Evolutionary conservation across 2,888 invertebrate genomes (phyloP).

Genomic region (Habroteleia sp.): DNA sequence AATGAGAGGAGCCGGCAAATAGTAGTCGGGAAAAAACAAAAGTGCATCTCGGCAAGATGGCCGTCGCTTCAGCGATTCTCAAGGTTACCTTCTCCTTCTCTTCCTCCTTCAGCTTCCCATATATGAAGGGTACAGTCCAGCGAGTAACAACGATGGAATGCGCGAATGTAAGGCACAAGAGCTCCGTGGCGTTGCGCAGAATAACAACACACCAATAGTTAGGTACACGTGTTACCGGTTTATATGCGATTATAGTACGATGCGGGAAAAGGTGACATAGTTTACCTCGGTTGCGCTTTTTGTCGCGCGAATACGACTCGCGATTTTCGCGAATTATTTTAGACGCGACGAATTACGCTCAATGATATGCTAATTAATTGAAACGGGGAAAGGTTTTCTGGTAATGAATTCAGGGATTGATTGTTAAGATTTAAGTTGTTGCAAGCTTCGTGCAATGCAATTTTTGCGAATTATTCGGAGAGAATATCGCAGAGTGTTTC

Average conservation of each 20-base stretch:
- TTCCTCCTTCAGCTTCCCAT: slow-evolving; percentile 66
- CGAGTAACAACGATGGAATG: slow-evolving; percentile 68
- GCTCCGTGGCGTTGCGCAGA: slow-evolving; percentile 52
- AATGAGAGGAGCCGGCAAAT: slow-evolving; percentile 59
- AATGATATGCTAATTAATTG: too few relatives aligned
- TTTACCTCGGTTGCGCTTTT: slow-evolving; percentile 34
- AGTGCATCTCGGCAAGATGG: slow-evolving; percentile 80
- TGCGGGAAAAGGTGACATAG: slow-evolving; percentile 49
- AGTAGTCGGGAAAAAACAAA: slow-evolving; percentile 75
- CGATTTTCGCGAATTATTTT: too few relatives aligned
- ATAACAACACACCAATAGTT: slow-evolving; percentile 56
- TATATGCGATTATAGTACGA: slow-evolving; percentile 26
- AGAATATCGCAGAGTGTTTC: too few relatives aligned
- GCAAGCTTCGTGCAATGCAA: too few relatives aligned
- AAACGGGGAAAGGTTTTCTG: too few relatives aligned
- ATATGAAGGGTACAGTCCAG: slow-evolving; percentile 69
- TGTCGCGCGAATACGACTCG: slow-evolving; percentile 1
- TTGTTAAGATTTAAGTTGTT: too few relatives aligned
- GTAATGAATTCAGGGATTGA: too few relatives aligned
- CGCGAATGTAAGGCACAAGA: slow-evolving; percentile 66
- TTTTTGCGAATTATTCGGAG: too few relatives aligned
- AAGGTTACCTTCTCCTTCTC: slow-evolving; percentile 73
- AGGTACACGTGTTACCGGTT: slow-evolving; percentile 55
- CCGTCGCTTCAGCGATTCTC: slow-evolving; percentile 77
- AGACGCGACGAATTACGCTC: too few relatives aligned